Percentiles rank a stretch among this genome's conserved stretches.
phyloP scores from a whole-genome alignment of 2,888 invertebrate genomes.

The Nomada ferruginata region DNA sequence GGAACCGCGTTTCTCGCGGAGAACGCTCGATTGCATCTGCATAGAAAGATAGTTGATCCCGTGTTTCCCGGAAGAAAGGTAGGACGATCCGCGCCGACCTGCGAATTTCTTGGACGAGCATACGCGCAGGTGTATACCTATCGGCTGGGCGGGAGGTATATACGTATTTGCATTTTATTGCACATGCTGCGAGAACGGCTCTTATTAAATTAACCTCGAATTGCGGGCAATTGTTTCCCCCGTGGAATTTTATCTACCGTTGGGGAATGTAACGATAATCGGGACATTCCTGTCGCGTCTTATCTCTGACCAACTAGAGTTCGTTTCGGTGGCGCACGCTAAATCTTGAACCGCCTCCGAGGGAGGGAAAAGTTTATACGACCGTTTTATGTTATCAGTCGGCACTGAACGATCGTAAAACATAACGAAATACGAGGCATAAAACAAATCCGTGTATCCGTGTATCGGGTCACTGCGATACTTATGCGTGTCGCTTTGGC shows the following conservation, averaged over 20 bases:
- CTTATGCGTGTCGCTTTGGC: constrained; percentile 3
- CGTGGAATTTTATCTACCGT: constrained; percentile 8
- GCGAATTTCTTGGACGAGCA: constrained; percentile 54
- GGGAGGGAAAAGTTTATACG: constrained; percentile 34
- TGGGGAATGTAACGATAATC: constrained; percentile 17
- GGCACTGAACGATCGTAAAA: constrained; percentile 59
- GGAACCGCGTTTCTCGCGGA: constrained; percentile 32
- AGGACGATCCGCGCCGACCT: constrained; percentile 35
- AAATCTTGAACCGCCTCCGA: background rate
- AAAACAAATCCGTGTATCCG: constrained; percentile 62
- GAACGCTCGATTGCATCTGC: constrained; percentile 66
- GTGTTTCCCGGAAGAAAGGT: constrained; percentile 40
- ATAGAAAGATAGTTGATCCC: constrained; percentile 63
- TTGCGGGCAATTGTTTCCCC: constrained; percentile 51
- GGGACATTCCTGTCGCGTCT: constrained; percentile 29
- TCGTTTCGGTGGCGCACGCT: background rate
- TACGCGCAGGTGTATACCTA: background rate
- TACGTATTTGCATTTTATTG: constrained; percentile 65
- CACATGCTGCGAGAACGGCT: constrained; percentile 17
- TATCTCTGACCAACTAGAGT: background rate
- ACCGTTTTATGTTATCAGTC: constrained; percentile 63
- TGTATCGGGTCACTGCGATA: constrained; percentile 4
- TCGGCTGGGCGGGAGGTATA: background rate
- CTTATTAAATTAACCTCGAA: constrained; percentile 68
- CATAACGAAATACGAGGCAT: constrained; percentile 64